Evolutionary conservation across 2,888 invertebrate genomes (phyloP).

Genomic region (Lordiphosa andalusiaca): DNA sequence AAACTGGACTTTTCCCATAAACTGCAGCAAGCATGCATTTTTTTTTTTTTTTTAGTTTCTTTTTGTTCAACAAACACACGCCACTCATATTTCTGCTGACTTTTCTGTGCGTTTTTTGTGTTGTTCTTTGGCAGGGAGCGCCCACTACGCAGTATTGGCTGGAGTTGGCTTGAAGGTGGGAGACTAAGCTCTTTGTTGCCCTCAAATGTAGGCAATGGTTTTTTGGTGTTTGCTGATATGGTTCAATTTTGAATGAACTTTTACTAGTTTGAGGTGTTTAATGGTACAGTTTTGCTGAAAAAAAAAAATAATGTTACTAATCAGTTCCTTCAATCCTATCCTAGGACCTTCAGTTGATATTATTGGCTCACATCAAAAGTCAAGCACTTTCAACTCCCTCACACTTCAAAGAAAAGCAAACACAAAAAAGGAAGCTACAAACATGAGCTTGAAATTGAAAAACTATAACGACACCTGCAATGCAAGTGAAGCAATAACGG

Average conservation of each 20-base stretch:
- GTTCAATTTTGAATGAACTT: too few relatives aligned
- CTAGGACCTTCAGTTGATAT: not conserved
- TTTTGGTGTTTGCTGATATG: not conserved
- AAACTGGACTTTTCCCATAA: constrained; percentile 45
- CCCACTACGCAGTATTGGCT: too few relatives aligned
- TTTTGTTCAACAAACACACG: constrained; percentile 35
- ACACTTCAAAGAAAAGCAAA: constrained; percentile 17
- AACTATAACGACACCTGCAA: constrained; percentile 70
- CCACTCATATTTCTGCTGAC: constrained; percentile 55
- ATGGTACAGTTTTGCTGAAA: too few relatives aligned
- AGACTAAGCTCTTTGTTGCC: too few relatives aligned
- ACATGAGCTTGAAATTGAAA: constrained; percentile 59
- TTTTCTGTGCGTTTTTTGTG: constrained; percentile 31
- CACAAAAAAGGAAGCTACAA: constrained; percentile 8
- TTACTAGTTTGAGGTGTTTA: too few relatives aligned
- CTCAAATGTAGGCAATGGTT: too few relatives aligned
- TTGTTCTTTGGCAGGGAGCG: constrained; percentile 4
- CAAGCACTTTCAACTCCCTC: constrained; percentile 31
- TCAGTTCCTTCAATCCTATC: not conserved
- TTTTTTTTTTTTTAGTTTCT: not conserved
- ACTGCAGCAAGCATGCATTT: constrained; percentile 54
- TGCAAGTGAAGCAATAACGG: constrained; percentile 60
- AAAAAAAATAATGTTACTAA: too few relatives aligned
- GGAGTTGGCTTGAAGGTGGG: too few relatives aligned
- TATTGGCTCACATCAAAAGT: not conserved